Base-by-base conservation (phyloP, 2,113 vertebrate species). In the Silurus glanis region DNA sequence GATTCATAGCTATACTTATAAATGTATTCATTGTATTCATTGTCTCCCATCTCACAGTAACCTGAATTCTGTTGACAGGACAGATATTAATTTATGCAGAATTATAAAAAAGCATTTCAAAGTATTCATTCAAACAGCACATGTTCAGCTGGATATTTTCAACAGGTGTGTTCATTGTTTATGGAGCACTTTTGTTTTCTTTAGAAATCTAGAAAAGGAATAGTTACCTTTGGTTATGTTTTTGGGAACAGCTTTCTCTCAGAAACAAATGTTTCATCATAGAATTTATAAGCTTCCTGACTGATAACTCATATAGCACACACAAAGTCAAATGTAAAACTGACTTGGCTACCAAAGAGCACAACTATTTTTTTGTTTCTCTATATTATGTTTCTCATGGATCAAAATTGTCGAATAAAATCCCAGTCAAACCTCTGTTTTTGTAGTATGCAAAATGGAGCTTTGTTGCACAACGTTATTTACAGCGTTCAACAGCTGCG, bases 361-460 rank as follows among this genome's bases (percentile, higher is more conserved):
- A 16, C 64, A 76, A 55, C 9, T 45, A 16, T 47, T 17, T 78
- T 45, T 67, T 6, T n/a, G n/a, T n/a, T n/a, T n/a, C n/a, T n/a
- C n/a, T n/a, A n/a, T n/a, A n/a, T n/a, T 80, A 87, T 89, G 72
- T 85, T 89, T 87, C 80, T 49, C 21, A 85, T 87, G n/a, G 59
- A 83, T 78, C 13, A 80, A 80, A 37, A 67, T 80, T 83, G 67
- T 76, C 66, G 74, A 80, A 86, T 83, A 75, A 74, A 86, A 80
- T 83, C 62, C 58, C 59, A 85, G 83, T 83, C 80, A 87, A 75
- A 59, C 72, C 56, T 80, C 58, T 83, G 61, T 47, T 28, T 62
- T 53, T 62, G 86, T 59, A 23, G 21, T 25, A 66, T 74, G 64
- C 64, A 45, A 85, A 75, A 85, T 85, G 80, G 51, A 6, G 17